Evolutionary conservation across 2,888 invertebrate genomes (phyloP), one percentile per base, ranked within the genome.

Genomic region (Schizaphis graminum): DNA sequence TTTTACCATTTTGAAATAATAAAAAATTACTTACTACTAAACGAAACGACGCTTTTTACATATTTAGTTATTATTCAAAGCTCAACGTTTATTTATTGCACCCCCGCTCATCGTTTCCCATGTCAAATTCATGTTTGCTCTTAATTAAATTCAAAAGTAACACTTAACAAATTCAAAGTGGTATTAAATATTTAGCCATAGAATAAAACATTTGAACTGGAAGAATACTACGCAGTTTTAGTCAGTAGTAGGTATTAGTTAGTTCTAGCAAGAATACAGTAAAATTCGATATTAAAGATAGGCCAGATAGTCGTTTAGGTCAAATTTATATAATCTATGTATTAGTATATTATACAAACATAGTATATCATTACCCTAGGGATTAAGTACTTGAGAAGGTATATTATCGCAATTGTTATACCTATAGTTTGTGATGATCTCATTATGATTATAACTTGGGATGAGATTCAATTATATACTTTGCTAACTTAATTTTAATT

Each of bases 61-160:
- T 67, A n/a, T n/a, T n/a, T 67, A 26, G 16, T 57, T 89, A 41
- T 56, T 89, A 26, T 88, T 53, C 35, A 88, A 35, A 77, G 77
- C 35, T 77, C 77, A 35, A 21, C 77, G 21, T 77, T 67, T 67
- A 67, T 67, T 67, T 21, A 77, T 77, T 35, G 21, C 35, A n/a
- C 21, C 21, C 8, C 67, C 67, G n/a, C 16, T 35, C 16, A 67
- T 35, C n/a, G 35, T 21, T 35, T 7, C 35, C 35, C 2, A 8
- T 77, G 67, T 67, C 47, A 67, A 67, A 77, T 49, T 47, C 49
- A n/a, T 49, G 67, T 90, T 90, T 67, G 67, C 67, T 90, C 57
- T 67, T 90, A 67, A 90, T 90, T 67, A 67, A 67, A 49, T 90
- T 35, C 90, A 90, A 67, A 90, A 61, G 28, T n/a, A 90, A 90